Evolutionary conservation across 2,113 vertebrate genomes (phyloP).

Genomic region (Aptenodytes patagonicus): DNA sequence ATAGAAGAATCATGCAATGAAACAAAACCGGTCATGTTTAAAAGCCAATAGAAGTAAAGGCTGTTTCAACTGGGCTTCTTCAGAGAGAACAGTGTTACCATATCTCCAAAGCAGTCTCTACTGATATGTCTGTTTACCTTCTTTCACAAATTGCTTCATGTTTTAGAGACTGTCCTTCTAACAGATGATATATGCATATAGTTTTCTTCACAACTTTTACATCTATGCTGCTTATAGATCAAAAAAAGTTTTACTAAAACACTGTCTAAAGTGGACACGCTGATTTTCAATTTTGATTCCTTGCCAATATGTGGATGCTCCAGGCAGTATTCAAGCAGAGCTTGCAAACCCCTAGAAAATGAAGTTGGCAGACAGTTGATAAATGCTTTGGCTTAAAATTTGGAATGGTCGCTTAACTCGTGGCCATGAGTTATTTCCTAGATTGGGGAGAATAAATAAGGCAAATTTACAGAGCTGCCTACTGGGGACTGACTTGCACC

Average conservation of each 20-base stretch:
- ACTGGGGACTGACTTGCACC: conserved; percentile 29
- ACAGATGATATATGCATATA: neutral
- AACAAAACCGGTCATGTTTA: neutral
- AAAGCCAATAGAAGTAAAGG: neutral
- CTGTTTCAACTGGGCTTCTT: neutral
- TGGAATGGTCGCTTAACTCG: neutral
- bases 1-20: neutral
- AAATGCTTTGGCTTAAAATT: conserved; percentile 7
- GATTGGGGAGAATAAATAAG: conserved; percentile 37
- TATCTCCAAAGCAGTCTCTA: neutral
- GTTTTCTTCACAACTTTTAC: neutral
- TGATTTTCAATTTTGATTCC: neutral
- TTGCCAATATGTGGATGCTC: neutral
- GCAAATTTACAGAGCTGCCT: conserved; percentile 46
- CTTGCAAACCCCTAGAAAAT: neutral
- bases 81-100: neutral
- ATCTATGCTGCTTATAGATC: neutral
- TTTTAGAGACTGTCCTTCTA: neutral
- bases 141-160: neutral
- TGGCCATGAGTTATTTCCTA: conserved; percentile 33
- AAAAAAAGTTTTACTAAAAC: neutral
- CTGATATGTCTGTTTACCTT: neutral
- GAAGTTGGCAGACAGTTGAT: neutral
- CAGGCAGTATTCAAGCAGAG: neutral
- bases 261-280: neutral